These are phyloP conservation scores for Chloroclysta siterata DNA, from an alignment of 2,888 invertebrate genomes.

Conservation along the genomic window DNA sequence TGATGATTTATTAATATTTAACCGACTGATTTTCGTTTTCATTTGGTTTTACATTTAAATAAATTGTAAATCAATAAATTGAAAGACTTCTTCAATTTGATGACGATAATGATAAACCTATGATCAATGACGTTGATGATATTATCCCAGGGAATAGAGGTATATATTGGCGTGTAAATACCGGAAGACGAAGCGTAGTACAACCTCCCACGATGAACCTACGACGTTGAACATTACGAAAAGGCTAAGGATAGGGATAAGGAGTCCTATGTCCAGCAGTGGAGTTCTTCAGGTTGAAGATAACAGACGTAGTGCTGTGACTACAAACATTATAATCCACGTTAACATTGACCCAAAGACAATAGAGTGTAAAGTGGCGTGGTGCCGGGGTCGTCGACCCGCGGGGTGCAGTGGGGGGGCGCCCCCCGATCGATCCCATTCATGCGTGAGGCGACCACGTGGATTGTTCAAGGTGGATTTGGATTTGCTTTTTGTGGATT, in stretches of 20 bases:
- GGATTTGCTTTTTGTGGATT: slow-evolving; percentile 32
- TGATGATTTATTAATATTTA: slow-evolving; percentile 1
- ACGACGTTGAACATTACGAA: too few relatives aligned
- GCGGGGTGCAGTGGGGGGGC: slow-evolving; percentile 11
- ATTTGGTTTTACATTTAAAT: neutral
- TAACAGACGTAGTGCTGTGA: neutral
- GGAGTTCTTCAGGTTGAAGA: neutral
- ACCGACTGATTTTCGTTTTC: neutral
- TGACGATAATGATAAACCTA: too few relatives aligned
- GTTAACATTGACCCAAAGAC: slow-evolving; percentile 43
- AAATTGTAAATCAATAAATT: too few relatives aligned
- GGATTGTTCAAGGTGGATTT: slow-evolving; percentile 32
- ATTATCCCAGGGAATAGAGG: too few relatives aligned
- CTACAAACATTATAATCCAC: slow-evolving; percentile 12
- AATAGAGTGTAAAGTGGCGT: slow-evolving; percentile 27
- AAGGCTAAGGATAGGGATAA: too few relatives aligned
- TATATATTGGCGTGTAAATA: too few relatives aligned
- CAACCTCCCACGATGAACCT: too few relatives aligned
- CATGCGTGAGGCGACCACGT: slow-evolving; percentile 52
- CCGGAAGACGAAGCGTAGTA: too few relatives aligned
- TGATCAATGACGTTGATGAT: too few relatives aligned
- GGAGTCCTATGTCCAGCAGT: too few relatives aligned
- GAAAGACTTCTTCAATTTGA: too few relatives aligned
- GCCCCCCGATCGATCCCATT: slow-evolving; percentile 66
- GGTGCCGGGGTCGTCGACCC: slow-evolving; percentile 36